Evolutionary conservation across 2,797 vertebrate species (phyloP).

Genomic region (Anguilla obscura): DNA sequence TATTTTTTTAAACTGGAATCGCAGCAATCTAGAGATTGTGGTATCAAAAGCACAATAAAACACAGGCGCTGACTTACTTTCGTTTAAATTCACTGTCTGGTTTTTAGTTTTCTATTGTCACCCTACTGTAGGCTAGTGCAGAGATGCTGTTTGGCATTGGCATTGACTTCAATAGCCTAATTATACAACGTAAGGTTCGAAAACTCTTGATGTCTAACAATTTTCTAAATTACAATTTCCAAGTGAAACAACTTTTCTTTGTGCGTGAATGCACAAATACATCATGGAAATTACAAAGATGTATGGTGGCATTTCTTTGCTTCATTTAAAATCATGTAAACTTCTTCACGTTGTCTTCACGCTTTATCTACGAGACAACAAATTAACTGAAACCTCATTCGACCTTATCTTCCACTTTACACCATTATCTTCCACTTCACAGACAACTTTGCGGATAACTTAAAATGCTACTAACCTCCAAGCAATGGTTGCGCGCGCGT

Average conservation of each 20-base stretch:
- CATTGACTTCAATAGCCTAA: neutral
- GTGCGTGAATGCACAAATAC: neutral
- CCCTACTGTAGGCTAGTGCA: neutral
- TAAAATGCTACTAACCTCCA: conserved; percentile 19
- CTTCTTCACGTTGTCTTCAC: neutral
- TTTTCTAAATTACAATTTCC: neutral
- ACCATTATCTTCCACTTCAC: neutral
- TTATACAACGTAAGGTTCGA: neutral
- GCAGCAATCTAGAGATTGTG: neutral
- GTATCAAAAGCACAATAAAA: neutral
- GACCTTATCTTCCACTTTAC: neutral
- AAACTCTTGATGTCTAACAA: neutral
- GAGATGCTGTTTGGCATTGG: neutral
- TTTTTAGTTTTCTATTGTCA: neutral
- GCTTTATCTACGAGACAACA: neutral
- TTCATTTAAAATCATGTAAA: neutral
- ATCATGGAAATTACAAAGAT: neutral
- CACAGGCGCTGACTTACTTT: neutral
- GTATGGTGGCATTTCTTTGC: neutral
- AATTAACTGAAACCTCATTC: neutral
- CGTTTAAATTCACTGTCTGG: neutral
- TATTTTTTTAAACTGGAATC: neutral
- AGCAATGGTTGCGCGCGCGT: neutral
- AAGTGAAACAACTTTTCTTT: neutral
- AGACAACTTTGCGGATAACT: neutral